Percentiles rank a stretch among this genome's conserved stretches.
phyloP scores from a whole-genome alignment of 2,797 vertebrate species.

The Gymnodraco acuticeps region DNA sequence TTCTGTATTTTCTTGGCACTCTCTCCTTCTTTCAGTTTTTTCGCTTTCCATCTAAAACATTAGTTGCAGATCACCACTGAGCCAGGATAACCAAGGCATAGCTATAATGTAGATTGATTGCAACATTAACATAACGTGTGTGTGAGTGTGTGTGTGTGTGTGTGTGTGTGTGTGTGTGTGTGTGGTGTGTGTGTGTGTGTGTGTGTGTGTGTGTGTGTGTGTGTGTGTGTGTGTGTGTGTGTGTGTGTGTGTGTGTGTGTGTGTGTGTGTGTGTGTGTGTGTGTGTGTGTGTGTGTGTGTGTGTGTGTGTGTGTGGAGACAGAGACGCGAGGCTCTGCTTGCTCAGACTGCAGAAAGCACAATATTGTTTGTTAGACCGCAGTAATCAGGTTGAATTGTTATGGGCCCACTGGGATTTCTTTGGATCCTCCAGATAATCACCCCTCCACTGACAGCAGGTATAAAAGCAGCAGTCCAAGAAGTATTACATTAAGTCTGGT shows the following conservation, averaged over 20 bases:
- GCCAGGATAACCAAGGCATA: constrained; percentile 39
- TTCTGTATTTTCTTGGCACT: constrained; percentile 58
- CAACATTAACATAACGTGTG: constrained; percentile 7
- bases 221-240: constrained; percentile 4
- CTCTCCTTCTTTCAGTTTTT: constrained; percentile 47
- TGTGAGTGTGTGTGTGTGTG: background rate
- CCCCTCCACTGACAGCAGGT: constrained; percentile 58
- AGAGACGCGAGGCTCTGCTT: background rate
- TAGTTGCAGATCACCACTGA: constrained; percentile 33
- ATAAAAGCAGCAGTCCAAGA: constrained; percentile 38
- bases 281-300: background rate
- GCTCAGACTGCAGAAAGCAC: constrained; percentile 42
- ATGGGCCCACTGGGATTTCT: constrained; percentile 52
- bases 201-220: constrained; percentile 6
- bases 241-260: constrained; percentile 8
- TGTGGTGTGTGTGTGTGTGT: constrained; percentile 2
- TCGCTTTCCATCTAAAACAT: constrained; percentile 37
- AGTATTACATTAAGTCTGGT: constrained; percentile 15
- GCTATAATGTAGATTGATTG: constrained; percentile 40
- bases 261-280: background rate
- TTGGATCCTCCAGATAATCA: constrained; percentile 54
- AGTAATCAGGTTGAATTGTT: constrained; percentile 67
- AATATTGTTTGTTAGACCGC: constrained; percentile 58
- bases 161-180: constrained; percentile 12
- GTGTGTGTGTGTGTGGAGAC: constrained; percentile 8